These are phyloP conservation scores for Poecilia gillii DNA, from an alignment of 2,797 vertebrate species.

Conservation along the genomic window DNA sequence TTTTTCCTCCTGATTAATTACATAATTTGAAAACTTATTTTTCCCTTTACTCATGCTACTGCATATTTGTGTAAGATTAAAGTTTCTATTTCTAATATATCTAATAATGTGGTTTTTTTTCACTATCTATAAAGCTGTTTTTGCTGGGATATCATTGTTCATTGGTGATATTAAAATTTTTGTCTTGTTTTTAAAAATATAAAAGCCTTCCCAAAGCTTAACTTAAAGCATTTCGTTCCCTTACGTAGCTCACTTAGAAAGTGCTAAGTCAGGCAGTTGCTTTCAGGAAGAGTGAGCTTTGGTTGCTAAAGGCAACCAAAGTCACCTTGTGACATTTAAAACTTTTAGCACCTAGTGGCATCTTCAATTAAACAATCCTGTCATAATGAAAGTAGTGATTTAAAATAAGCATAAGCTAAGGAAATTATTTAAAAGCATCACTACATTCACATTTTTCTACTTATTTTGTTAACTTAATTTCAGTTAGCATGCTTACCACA, in stretches of 20 bases:
- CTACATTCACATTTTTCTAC: not conserved
- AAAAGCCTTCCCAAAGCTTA: not conserved
- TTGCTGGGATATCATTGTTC: not conserved
- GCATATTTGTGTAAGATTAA: not conserved
- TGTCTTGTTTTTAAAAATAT: not conserved
- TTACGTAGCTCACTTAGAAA: slow-evolving; percentile 1
- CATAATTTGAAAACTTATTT: not conserved
- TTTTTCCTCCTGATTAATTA: not conserved
- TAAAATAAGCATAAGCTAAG: not conserved
- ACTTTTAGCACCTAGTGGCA: not conserved
- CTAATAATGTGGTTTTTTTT: not conserved
- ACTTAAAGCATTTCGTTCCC: slow-evolving; percentile 6
- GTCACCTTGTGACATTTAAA: slow-evolving; percentile 22
- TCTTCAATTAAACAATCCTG: slow-evolving; percentile 6
- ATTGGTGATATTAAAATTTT: not conserved
- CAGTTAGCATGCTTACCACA: slow-evolving; percentile 1
- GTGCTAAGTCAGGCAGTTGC: slow-evolving; percentile 26
- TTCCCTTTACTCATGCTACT: not conserved
- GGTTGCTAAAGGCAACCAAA: slow-evolving; percentile 50
- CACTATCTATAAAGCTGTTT: not conserved
- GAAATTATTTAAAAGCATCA: not conserved
- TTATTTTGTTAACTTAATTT: not conserved
- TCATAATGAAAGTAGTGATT: not conserved
- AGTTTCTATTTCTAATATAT: slow-evolving; percentile 7
- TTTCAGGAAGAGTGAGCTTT: slow-evolving; percentile 37